Evolutionary conservation across 64 coral and sea anemone genomes (phyloP).

Genomic region (Montipora capricornis): DNA sequence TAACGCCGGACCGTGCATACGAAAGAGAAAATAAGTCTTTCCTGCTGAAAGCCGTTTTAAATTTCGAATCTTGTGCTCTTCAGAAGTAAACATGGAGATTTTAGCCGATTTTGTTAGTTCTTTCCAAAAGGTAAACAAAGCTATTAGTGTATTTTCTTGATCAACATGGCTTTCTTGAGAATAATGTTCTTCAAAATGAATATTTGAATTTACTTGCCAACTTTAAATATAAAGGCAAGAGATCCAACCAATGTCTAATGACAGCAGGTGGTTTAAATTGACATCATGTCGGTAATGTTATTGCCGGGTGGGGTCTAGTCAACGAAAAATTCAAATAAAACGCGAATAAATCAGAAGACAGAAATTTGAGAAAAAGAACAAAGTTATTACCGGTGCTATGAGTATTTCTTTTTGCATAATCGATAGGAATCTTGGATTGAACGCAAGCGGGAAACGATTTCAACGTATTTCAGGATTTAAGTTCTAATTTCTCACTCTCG

Average conservation of each 20-base stretch:
- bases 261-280: background rate
- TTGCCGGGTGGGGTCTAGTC: background rate
- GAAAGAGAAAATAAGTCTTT: background rate
- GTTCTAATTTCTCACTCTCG: background rate
- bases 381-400: too few relatives aligned
- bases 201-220: conserved; percentile 24
- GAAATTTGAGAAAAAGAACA: too few relatives aligned
- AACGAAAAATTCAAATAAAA: background rate
- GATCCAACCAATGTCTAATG: background rate
- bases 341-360: background rate
- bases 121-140: conserved; percentile 19
- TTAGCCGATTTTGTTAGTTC: conserved; percentile 1
- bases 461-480: background rate
- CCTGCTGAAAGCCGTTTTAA: background rate
- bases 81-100: conserved; percentile 27
- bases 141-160: conserved; percentile 1
- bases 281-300: background rate
- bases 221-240: background rate
- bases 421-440: background rate
- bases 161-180: conserved; percentile 16
- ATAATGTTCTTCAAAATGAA: conserved; percentile 25
- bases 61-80: conserved; percentile 14
- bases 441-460: background rate
- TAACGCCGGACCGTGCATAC: too few relatives aligned
- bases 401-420: background rate